Conservation (phyloP, 2,888 invertebrate genomes). For the Odiellus spinosus region DNA sequence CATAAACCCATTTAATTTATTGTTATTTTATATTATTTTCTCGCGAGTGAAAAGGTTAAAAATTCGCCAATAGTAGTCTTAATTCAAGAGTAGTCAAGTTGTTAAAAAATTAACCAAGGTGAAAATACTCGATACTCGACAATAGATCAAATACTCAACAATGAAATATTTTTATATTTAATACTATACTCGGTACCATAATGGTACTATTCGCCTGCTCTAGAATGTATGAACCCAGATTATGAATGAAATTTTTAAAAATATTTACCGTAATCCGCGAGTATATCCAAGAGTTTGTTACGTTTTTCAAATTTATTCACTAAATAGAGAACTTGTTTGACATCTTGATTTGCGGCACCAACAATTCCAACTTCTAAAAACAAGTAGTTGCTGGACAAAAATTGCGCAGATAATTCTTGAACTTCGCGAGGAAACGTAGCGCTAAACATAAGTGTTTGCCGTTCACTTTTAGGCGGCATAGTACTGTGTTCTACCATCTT, state of each 20-base stretch:
- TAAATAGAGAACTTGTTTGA: slow-evolving; percentile 49
- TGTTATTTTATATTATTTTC: no score
- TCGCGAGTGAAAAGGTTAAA: no score
- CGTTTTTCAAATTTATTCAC: slow-evolving; percentile 52
- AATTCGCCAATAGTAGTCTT: no score
- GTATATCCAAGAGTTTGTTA: slow-evolving; percentile 49
- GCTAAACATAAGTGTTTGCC: slow-evolving; percentile 54
- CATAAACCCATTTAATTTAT: no score
- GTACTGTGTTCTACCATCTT: slow-evolving; percentile 36
- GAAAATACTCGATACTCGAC: no score
- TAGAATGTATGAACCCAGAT: no score
- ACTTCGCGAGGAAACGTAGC: slow-evolving; percentile 56
- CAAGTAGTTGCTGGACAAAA: slow-evolving; percentile 36
- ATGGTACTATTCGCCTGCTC: neutral
- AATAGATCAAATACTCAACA: no score
- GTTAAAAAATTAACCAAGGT: no score
- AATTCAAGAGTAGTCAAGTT: no score
- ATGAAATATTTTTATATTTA: no score
- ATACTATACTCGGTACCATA: neutral
- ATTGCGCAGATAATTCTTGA: slow-evolving; percentile 62
- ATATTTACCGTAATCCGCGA: slow-evolving; percentile 40
- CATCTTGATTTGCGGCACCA: slow-evolving; percentile 82
- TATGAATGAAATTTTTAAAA: slow-evolving; percentile 5
- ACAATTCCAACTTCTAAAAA: slow-evolving; percentile 58
- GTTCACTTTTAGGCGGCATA: slow-evolving; percentile 40